Percentiles rank a stretch among this genome's conserved stretches.
Conservation (phyloP, 2,113 vertebrate genomes). For the Epinephelus moara region DNA sequence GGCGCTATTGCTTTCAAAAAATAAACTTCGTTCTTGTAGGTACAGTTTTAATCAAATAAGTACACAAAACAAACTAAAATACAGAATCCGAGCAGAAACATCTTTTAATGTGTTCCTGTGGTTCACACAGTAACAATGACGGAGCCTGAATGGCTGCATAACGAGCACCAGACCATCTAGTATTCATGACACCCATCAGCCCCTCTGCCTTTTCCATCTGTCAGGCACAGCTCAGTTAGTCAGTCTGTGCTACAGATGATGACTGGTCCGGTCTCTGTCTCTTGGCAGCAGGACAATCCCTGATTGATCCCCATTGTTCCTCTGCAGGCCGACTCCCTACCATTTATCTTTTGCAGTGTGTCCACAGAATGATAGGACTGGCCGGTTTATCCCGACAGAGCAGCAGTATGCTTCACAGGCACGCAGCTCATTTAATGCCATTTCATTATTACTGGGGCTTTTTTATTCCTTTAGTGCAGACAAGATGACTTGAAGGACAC, state of each 20-base stretch:
- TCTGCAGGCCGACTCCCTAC: conserved; percentile 1
- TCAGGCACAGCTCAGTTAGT: conserved; percentile 22
- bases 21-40: too few relatives aligned
- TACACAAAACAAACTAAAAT: neutral
- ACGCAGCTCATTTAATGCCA: conserved; percentile 37
- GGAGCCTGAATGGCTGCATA: neutral
- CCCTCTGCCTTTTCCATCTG: conserved; percentile 10
- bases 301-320: conserved; percentile 56
- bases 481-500: conserved; percentile 58
- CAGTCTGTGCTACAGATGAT: conserved; percentile 38
- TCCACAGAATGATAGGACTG: conserved; percentile 40
- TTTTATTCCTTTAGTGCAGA: conserved; percentile 42
- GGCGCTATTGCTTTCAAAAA: neutral
- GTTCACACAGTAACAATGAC: neutral
- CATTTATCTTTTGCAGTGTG: conserved; percentile 28
- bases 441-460: conserved; percentile 46
- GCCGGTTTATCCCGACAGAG: conserved; percentile 3
- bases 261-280: conserved; percentile 19
- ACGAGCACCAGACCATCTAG: neutral
- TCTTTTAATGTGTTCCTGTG: neutral
- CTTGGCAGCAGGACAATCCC: conserved; percentile 29
- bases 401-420: conserved; percentile 42
- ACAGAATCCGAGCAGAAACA: too few relatives aligned
- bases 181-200: neutral
- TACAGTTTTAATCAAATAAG: neutral